phyloP scores from a whole-genome alignment of 2,888 invertebrate genomes.

The Melitaea athalia region DNA sequence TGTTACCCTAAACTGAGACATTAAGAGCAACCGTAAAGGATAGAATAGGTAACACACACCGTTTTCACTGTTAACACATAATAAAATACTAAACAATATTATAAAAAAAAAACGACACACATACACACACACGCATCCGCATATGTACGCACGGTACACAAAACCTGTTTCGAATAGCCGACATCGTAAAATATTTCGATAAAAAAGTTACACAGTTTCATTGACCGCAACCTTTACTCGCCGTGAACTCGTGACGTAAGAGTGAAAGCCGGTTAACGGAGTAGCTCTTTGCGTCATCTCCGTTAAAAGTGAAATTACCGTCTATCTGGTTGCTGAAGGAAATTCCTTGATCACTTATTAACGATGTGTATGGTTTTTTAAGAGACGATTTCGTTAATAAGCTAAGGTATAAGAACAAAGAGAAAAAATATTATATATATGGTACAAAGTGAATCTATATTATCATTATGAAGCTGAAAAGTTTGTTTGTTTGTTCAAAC shows the following conservation, averaged over 20 bases:
- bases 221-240: constrained; percentile 38
- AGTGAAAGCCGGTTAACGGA: constrained; percentile 30
- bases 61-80: background rate
- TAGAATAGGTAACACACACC: too few relatives aligned
- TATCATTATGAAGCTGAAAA: too few relatives aligned
- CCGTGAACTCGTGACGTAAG: constrained; percentile 37
- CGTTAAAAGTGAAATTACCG: constrained; percentile 34
- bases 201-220: constrained; percentile 24
- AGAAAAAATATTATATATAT: too few relatives aligned
- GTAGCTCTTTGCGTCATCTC: constrained; percentile 32
- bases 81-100: background rate
- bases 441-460: too few relatives aligned
- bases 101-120: background rate
- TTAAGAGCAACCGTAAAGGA: too few relatives aligned
- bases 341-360: background rate
- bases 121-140: too few relatives aligned
- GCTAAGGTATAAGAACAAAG: too few relatives aligned
- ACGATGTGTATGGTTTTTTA: too few relatives aligned
- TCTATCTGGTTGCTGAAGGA: background rate
- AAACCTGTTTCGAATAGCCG: constrained; percentile 4
- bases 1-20: too few relatives aligned
- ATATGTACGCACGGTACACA: too few relatives aligned
- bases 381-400: too few relatives aligned
- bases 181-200: background rate
- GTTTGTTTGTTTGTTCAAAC: too few relatives aligned